phyloP scores from a whole-genome alignment of 1,140 invertebrate species.

The Drosophila repleta region DNA sequence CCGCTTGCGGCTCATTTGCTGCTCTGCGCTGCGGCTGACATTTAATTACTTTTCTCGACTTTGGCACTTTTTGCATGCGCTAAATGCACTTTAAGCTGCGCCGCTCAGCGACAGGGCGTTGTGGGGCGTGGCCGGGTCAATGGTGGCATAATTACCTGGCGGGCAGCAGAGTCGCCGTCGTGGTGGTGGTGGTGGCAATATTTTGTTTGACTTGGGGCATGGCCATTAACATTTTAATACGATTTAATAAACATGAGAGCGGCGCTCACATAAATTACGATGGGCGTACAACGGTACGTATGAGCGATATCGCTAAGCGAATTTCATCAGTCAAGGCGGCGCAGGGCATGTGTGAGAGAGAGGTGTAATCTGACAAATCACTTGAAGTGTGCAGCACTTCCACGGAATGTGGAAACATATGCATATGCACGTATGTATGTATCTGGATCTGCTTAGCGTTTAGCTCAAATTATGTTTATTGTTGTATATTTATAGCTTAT shows the following conservation, averaged over 20 bases:
- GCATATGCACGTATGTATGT: no score
- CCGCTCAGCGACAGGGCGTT: neutral
- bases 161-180: neutral
- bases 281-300: slow-evolving; percentile 56
- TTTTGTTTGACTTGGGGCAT: slow-evolving; percentile 62
- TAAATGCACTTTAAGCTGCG: slow-evolving; percentile 72
- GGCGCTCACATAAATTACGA: slow-evolving; percentile 63
- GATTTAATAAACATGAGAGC: slow-evolving; percentile 66
- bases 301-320: slow-evolving; percentile 48
- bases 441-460: neutral
- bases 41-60: slow-evolving; percentile 69
- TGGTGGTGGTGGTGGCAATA: slow-evolving; percentile 47
- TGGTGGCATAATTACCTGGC: slow-evolving; percentile 74
- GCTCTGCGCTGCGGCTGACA: slow-evolving; percentile 46
- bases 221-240: slow-evolving; percentile 77
- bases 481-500: slow-evolving; percentile 26
- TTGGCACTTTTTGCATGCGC: slow-evolving; percentile 64
- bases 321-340: slow-evolving; percentile 62
- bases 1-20: slow-evolving; percentile 52
- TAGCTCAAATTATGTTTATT: slow-evolving; percentile 1
- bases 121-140: slow-evolving; percentile 57
- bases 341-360: no score
- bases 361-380: no score
- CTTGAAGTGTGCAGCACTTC: neutral
- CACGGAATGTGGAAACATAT: neutral